Conservation (phyloP, 2,888 invertebrate species). For the Campoletis raptor region DNA sequence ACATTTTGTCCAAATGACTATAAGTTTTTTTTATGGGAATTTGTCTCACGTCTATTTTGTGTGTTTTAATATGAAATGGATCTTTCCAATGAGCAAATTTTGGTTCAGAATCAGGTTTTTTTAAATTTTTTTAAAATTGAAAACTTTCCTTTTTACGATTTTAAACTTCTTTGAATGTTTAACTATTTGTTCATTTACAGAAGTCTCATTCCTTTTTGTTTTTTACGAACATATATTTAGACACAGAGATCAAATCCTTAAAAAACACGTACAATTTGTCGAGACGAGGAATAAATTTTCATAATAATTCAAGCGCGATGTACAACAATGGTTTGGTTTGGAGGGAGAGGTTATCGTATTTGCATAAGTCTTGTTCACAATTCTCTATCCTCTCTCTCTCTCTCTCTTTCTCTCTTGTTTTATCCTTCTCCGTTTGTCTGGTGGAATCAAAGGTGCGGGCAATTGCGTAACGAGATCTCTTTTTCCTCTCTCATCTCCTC, state of each 20-base stretch:
- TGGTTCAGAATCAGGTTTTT: background rate
- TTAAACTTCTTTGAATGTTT: background rate
- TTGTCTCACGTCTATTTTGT: background rate
- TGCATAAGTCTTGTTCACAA: conserved; percentile 70
- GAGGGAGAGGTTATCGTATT: conserved; percentile 63
- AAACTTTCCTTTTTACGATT: background rate
- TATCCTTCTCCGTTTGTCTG: conserved; percentile 1
- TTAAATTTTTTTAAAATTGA: background rate
- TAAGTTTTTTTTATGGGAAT: background rate
- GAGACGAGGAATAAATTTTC: conserved; percentile 72
- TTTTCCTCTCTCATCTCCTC: background rate
- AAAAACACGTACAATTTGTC: conserved; percentile 62
- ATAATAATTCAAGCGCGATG: conserved; percentile 66
- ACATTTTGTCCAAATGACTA: background rate
- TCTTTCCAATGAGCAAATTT: no score
- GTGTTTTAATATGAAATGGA: background rate
- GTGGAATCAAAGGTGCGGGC: conserved; percentile 65
- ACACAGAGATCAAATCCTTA: background rate
- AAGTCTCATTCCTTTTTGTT: background rate
- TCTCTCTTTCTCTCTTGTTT: background rate
- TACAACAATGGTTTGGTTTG: conserved; percentile 63
- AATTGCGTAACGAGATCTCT: conserved; percentile 73
- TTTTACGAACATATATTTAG: background rate
- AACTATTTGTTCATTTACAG: background rate
- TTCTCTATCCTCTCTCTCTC: conserved; percentile 9